Base-by-base conservation (phyloP, 2,888 invertebrate species). In the Hemistola chrysoprasaria region DNA sequence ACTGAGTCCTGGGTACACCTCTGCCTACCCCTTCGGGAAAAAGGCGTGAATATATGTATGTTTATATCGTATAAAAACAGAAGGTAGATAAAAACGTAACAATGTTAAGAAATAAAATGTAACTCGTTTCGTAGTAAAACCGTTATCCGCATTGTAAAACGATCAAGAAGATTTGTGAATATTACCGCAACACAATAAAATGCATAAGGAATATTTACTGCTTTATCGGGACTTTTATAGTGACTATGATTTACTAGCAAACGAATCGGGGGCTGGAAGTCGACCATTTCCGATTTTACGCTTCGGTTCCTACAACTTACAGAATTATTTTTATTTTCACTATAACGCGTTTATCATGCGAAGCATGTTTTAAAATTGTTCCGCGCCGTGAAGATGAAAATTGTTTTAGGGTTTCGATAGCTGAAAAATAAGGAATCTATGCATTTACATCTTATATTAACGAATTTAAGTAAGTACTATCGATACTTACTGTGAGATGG, bases 211-310 rank as follows among this genome's bases (percentile, higher is more conserved):
- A 79, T 78, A 81, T 81, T 81, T 84, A 82, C 78, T 76, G 76
- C 79, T 78, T 76, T 80, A 81, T 80, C 71, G 68, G 58, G 72
- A 78, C 74, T 75, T 85, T 86, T 81, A 86, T 85, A 71, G 82
- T 76, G 71, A 73, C 63, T 74, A 66, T 84, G 84, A 85, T 84
- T 82, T 84, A 84, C 71, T 71, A 62, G 59, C 73, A 71, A 82
- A 71, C 78, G 72, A 67, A 16, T 16, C 16, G 16, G 61, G 74
- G 76, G 79, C 65, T 50, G 69, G 62, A 62, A 62, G 68, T 64
- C 68, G 67, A 74, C 76, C 65, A 83, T 84, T 84, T 85, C 75
- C 81, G 81, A 85, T 86, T 86, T 82, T 67, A 75, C 77, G 84
- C 76, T 65, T 65, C 71, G 68, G 48, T 71, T 65, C 64, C 39